Base-by-base conservation (phyloP, 2,113 vertebrate species). In the Sander lucioperca region DNA sequence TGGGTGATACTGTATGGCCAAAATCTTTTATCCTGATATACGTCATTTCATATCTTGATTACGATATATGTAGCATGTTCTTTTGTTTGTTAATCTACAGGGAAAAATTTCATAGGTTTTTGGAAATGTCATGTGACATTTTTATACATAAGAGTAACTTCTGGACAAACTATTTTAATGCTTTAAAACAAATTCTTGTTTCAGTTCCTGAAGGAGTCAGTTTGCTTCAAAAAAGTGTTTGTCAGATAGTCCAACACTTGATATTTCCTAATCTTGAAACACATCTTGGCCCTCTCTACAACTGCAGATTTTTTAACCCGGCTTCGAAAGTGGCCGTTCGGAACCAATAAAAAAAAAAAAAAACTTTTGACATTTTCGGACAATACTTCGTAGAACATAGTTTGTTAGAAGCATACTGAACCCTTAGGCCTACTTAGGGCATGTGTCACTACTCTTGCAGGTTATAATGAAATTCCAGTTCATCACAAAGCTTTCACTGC, bases 401-500 rank as follows among this genome's bases (percentile, higher is more conserved):
- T 59, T 23, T 25, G n/a, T 53, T 47, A 19, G 12, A 66, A 61
- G 18, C 14, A 43, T 16, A 27, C 6, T 48, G 36, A 19, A 50
- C 19, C 14, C 39, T 27, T 25, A n/a, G 15, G 18, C 19, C 23
- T 5, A 13, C 21, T 47, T 27, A 9, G 47, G 18, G 47, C 36
- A 14, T 18, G n/a, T 61, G 39, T 51, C 63, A 64, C 50, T 18
- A 13, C 47, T 15, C 19, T 33, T 39, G 25, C 2, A 64, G 39
- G 51, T 45, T 71, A 56, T 21, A 6, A 68, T 50, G 21, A 76
- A 57, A 76, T 45, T n/a, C 0, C 2, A 68, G 18, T 47, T 73
- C n/a, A 62, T 30, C 36, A 53, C 53, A 0, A 72, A 84, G 63
- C 54, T 74, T 70, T 82, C 18, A 57, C 18, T 68, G 45, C 57